Conservation (phyloP, 2,888 invertebrate genomes). For the Synergus japonicus region DNA sequence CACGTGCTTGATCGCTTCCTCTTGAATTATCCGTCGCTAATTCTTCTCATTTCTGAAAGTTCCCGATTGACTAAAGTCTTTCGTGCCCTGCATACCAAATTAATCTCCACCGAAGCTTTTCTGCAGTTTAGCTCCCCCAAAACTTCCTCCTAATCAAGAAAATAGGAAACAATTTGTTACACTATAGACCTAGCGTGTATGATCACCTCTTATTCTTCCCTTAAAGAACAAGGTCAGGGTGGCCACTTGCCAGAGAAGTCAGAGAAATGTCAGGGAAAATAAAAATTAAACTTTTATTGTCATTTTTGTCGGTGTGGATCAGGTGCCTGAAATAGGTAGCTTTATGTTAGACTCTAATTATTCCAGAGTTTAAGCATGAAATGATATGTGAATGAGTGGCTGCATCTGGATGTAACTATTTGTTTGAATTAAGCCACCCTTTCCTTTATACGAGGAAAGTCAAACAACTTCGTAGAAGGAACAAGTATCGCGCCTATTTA, state of each 20-base stretch:
- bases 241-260: no score
- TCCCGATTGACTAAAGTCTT: neutral
- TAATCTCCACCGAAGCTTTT: neutral
- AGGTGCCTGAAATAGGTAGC: neutral
- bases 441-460: neutral
- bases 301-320: neutral
- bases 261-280: no score
- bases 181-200: no score
- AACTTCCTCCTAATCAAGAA: neutral
- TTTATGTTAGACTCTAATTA: neutral
- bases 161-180: neutral
- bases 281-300: no score
- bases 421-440: conserved; percentile 22
- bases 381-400: neutral
- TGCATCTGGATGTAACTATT: neutral
- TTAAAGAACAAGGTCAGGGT: no score
- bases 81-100: conserved; percentile 23
- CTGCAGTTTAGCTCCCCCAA: neutral
- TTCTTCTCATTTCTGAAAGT: conserved; percentile 8
- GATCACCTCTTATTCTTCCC: no score
- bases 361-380: neutral
- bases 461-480: conserved; percentile 5
- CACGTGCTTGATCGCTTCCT: conserved; percentile 65
- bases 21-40: conserved; percentile 47
- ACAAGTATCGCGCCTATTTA: conserved; percentile 31